Conservation (phyloP, 2,797 vertebrate species). For the Tokudaia muenninki region DNA sequence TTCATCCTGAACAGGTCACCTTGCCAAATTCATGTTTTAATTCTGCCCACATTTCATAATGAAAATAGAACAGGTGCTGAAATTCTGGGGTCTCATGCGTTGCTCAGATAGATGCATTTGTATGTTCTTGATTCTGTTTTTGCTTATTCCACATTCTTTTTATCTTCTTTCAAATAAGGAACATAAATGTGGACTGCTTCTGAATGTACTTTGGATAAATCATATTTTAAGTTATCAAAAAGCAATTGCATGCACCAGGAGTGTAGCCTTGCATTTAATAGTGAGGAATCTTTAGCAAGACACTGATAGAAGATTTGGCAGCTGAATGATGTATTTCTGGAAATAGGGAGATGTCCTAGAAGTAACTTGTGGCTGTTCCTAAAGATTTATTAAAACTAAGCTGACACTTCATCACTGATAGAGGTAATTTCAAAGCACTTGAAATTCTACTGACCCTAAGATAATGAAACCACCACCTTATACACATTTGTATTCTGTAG, state of each 20-base stretch:
- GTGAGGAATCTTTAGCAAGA: slow-evolving; percentile 85
- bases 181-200: slow-evolving; percentile 78
- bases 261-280: slow-evolving; percentile 83
- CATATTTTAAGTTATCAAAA: slow-evolving; percentile 85
- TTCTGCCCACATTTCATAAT: slow-evolving; percentile 62
- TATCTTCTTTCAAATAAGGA: slow-evolving; percentile 80
- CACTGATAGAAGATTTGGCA: slow-evolving; percentile 86
- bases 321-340: slow-evolving; percentile 88
- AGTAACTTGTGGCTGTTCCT: slow-evolving; percentile 86
- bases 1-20: slow-evolving; percentile 73
- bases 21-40: slow-evolving; percentile 76
- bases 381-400: slow-evolving; percentile 90
- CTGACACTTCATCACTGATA: slow-evolving; percentile 89
- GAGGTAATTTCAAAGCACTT: slow-evolving; percentile 89
- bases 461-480: slow-evolving; percentile 89
- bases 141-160: slow-evolving; percentile 62
- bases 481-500: slow-evolving; percentile 87
- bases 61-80: slow-evolving; percentile 30
- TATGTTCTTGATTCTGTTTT: slow-evolving; percentile 40
- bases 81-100: not conserved
- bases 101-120: slow-evolving; percentile 10
- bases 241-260: slow-evolving; percentile 77
- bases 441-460: slow-evolving; percentile 90
- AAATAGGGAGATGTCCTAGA: slow-evolving; percentile 88
- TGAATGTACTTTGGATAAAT: slow-evolving; percentile 85